Base-by-base conservation (phyloP, 2,113 vertebrate species). In the Pampusana beccarii region DNA sequence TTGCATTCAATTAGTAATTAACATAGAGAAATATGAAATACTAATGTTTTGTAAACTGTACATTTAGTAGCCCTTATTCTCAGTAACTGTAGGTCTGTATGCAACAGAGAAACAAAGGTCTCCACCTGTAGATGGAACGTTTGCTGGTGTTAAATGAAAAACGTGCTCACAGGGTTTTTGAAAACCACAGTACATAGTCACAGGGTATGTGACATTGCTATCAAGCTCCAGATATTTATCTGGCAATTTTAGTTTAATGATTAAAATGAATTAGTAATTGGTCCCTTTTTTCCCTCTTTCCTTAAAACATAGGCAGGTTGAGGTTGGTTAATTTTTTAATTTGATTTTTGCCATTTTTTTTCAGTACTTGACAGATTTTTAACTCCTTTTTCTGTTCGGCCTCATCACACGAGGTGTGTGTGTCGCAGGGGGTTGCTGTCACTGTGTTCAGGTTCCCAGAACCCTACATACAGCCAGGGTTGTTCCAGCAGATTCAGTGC, bases 1-100 rank as follows among this genome's bases (percentile, higher is more conserved):
- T 96, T 95, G 92, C 72, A 91, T 94, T 92, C 72, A 77, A 75
- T 95, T 93, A 94, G 95, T 92, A 91, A 95, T 92, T 93, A 90
- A 78, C 3, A 2, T 84, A 71, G 75, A 95, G n/a, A 74, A 97
- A 88, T 97, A 88, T 40, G 82, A 95, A 90, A 96, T 88, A 88
- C 19, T 64, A 61, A 67, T 96, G 88, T 92, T 97, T 93, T 92
- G 79, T 90, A 94, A 96, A 92, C 91, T 2, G 2, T n/a, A n/a
- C 40, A 28, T 92, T 82, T 78, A 79, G 67, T 84, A 87, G 77
- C 61, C 80, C 57, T 81, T 70, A 33, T 90, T 90, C 54, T 74
- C 38, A 50, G 61, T 29, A 86, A 57, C 86, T 16, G 29, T 21
- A 40, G 53, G 80, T 38, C 90, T 92, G 64, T 64, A 71, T 72